A percentile compares a stretch with the other conserved stretches of the same genome.
Conservation (phyloP, 1,140 invertebrate genomes). For the Drosophila sp. region DNA sequence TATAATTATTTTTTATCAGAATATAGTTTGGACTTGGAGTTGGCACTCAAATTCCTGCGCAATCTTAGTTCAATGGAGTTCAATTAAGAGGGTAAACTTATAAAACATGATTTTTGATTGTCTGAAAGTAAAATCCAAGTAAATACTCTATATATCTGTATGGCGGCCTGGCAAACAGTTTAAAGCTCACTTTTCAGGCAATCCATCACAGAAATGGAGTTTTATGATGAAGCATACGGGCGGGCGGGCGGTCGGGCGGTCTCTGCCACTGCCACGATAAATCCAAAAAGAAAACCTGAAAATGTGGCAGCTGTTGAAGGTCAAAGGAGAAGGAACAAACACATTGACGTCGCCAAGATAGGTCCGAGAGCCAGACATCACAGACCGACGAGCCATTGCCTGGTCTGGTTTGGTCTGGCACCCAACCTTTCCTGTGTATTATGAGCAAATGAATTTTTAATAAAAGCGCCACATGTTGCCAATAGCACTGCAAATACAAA, state of each 20-base stretch:
- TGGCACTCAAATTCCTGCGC: too few species aligned
- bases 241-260: background rate
- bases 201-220: conserved; percentile 53
- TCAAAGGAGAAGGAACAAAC: conserved; percentile 49
- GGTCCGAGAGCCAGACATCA: conserved; percentile 47
- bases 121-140: too few species aligned
- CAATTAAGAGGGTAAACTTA: background rate
- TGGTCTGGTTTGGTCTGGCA: conserved; percentile 2
- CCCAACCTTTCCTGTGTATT: conserved; percentile 33
- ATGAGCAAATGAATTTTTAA: conserved; percentile 81
- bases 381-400: conserved; percentile 21
- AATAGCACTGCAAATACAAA: conserved; percentile 77
- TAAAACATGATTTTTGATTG: background rate
- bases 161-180: background rate
- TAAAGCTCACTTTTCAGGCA: conserved; percentile 41
- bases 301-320: conserved; percentile 76
- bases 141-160: too few species aligned
- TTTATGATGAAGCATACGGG: conserved; percentile 29
- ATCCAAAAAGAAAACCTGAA: conserved; percentile 44
- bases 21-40: too few species aligned
- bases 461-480: conserved; percentile 80
- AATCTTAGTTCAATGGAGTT: too few species aligned
- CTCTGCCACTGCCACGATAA: conserved; percentile 21
- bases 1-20: too few species aligned
- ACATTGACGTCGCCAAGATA: conserved; percentile 27